A percentile compares a stretch with the other conserved stretches of the same genome.
Evolutionary conservation across 2,888 invertebrate genomes (phyloP).

Genomic region (Macrophya annulata): DNA sequence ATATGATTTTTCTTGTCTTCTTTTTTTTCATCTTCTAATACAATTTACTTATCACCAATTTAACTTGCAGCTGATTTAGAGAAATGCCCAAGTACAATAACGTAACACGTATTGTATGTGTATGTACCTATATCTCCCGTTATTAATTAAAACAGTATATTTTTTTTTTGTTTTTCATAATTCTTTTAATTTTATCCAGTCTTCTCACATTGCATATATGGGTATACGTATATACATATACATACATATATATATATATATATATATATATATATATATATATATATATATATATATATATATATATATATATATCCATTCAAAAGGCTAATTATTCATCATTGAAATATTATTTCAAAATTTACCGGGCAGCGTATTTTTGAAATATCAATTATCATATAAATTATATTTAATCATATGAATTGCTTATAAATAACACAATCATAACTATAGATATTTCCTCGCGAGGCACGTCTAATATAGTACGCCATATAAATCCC

Average conservation of each 20-base stretch:
- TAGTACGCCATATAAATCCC: slow-evolving; percentile 1
- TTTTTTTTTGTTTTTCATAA: too few relatives aligned
- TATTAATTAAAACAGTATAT: slow-evolving; percentile 1
- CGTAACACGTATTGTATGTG: background rate
- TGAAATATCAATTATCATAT: background rate
- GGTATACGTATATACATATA: too few relatives aligned
- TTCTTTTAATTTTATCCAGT: slow-evolving; percentile 38
- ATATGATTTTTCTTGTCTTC: too few relatives aligned
- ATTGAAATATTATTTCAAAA: slow-evolving; percentile 28
- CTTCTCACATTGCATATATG: background rate
- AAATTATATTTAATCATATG: background rate
- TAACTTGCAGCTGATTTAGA: background rate
- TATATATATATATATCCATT: background rate
- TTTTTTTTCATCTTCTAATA: background rate
- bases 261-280: too few relatives aligned
- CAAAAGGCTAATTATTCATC: slow-evolving; percentile 14
- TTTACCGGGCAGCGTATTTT: background rate
- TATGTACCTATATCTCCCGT: background rate
- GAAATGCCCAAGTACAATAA: background rate
- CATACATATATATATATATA: too few relatives aligned
- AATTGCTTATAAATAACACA: slow-evolving; percentile 28
- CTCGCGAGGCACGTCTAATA: background rate
- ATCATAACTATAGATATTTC: background rate
- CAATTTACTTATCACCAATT: slow-evolving; percentile 22
- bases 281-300: too few relatives aligned